phyloP scores from a whole-genome alignment of 2,797 vertebrate species.

The Sitta carolinensis region DNA sequence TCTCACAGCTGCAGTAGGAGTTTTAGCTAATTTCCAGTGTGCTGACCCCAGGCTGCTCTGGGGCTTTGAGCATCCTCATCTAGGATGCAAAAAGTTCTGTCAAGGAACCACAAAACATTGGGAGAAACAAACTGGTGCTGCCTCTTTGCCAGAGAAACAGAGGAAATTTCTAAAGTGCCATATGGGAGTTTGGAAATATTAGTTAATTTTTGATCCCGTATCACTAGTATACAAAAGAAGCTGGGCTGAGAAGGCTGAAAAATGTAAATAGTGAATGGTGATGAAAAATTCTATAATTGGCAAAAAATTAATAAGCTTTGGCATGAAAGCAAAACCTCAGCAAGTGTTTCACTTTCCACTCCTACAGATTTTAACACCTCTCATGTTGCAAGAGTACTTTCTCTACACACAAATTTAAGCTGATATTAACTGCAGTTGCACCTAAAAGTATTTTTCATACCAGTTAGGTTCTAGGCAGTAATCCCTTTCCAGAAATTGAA shows the following conservation, averaged over 20 bases:
- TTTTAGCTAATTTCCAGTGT: neutral
- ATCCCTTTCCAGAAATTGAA: slow-evolving; percentile 54
- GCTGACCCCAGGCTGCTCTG: neutral
- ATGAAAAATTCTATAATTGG: neutral
- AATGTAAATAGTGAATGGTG: neutral
- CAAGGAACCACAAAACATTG: neutral
- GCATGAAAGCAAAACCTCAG: neutral
- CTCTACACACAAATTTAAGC: neutral
- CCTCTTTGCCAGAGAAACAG: neutral
- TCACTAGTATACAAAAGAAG: neutral
- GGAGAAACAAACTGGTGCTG: neutral
- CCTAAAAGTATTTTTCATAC: slow-evolving; percentile 39
- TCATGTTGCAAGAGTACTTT: neutral
- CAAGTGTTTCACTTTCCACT: neutral
- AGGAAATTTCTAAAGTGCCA: neutral
- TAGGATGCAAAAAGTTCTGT: neutral
- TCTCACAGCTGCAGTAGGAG: neutral
- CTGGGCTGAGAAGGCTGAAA: neutral
- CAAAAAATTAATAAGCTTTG: slow-evolving; percentile 6
- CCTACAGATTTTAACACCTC: neutral
- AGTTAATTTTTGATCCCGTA: neutral
- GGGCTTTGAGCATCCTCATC: neutral
- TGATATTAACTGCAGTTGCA: slow-evolving; percentile 21
- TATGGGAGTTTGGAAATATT: neutral
- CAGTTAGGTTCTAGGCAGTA: neutral